Evolutionary conservation across 1,140 invertebrate species (phyloP), one percentile per base, ranked within the genome.

Genomic region (Hycleus cichorii): DNA sequence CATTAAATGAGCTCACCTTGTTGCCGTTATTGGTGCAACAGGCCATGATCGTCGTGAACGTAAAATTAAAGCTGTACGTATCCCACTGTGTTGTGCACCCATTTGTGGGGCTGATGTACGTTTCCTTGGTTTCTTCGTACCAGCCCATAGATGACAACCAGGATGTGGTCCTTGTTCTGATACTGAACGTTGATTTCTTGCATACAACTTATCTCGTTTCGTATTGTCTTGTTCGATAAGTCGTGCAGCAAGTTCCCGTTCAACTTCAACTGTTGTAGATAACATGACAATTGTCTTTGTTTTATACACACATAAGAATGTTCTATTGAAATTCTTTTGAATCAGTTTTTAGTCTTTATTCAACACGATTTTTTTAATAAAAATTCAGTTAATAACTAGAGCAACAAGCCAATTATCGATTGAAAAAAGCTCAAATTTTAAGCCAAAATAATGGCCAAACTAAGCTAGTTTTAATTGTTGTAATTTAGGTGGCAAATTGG

Each of bases 121-220:
- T 71, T 83, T 83, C 61, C 81, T 78, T 52, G 75, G 74, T 47
- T 73, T 70, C 56, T 76, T 76, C 12, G 66, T 51, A 81, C 71
- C 75, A 81, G 70, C 75, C 70, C 75, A 78, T 52, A 76, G 57
- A 62, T 77, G 74, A 26, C 73, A 61, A 25, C 77, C 75, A 24
- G 81, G 82, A 73, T 84, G 81, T 3, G 82, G 81, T 18, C 82
- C 82, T 67, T 83, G 83, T 61, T 85, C 83, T 46, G 82, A 84
- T 66, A 81, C 83, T 8, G 82, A 80, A 2, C 83, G 72, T 8
- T 82, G 70, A 3, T 78, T 78, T 27, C 76, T 71, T 8, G 63
- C 61, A 43, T 77, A 60, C 11, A 80, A 70, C 53, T 77, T 74
- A 10, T 78, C 77, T 18, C 75, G 58, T 43, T 42, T 58, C 57